Conservation (phyloP, 2,797 vertebrate species). For the Sphenodon punctatus region DNA sequence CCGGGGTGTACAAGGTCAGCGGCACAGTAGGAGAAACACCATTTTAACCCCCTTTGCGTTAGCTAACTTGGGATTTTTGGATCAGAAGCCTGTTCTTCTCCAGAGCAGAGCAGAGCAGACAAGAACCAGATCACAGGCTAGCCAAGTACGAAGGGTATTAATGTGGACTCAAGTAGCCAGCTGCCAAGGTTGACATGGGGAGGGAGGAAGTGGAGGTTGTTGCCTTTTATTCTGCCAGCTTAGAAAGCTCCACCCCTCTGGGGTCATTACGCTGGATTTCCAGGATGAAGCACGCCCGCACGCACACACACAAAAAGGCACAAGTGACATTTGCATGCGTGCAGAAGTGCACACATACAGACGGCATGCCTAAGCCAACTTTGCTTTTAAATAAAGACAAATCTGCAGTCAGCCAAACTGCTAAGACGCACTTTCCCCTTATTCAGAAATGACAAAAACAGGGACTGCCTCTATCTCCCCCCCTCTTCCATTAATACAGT, state of each 20-base stretch:
- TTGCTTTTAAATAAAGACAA: not conserved
- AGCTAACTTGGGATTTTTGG: rapidly evolving
- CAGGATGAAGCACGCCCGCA: no score
- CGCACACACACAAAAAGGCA: not conserved
- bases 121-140: no score
- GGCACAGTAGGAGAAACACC: no score
- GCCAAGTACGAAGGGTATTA: not conserved
- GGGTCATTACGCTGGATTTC: no score
- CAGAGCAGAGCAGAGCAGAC: not conserved
- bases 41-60: rapidly evolving
- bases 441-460: constrained; percentile 31
- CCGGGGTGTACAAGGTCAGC: no score
- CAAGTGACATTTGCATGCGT: rapidly evolving
- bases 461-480: not conserved
- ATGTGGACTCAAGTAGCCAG: no score
- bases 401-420: not conserved
- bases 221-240: no score
- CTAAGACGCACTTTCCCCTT: not conserved
- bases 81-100: not conserved
- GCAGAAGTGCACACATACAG: not conserved
- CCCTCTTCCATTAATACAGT: constrained; percentile 58
- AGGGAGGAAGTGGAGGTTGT: no score
- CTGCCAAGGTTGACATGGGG: not conserved
- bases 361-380: not conserved
- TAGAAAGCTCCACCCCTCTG: no score